Percentiles rank a stretch among this genome's conserved stretches.
Conservation (phyloP, 2,797 vertebrate genomes). For the Argya squamiceps region DNA sequence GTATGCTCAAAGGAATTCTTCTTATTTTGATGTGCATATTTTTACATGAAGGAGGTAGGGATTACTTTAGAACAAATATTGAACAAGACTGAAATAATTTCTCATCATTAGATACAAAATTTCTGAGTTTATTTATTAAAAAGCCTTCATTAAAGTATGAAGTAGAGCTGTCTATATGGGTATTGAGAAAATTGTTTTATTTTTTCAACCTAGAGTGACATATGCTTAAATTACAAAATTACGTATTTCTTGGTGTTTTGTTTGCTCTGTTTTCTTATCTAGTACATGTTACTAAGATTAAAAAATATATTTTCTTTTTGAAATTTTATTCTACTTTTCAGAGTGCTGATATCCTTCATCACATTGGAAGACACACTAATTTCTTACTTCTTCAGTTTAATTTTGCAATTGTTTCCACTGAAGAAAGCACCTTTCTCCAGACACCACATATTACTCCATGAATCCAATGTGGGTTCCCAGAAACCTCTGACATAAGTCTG, state of each 20-base stretch:
- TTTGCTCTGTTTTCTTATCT: not conserved
- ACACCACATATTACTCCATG: not conserved
- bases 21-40: not conserved
- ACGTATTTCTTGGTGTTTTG: not conserved
- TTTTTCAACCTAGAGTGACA: not conserved
- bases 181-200: not conserved
- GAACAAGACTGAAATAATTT: not conserved
- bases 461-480: not conserved
- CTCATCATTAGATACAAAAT: not conserved
- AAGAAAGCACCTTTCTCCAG: not conserved
- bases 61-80: not conserved
- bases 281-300: not conserved
- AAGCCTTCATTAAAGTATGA: not conserved
- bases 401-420: not conserved
- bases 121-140: not conserved
- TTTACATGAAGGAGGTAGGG: not conserved
- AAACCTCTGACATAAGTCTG: not conserved
- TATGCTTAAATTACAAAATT: not conserved
- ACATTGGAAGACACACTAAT: not conserved
- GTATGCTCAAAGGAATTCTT: not conserved
- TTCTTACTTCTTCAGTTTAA: not conserved
- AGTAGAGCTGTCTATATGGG: not conserved
- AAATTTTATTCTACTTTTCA: not conserved
- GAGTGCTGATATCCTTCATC: not conserved
- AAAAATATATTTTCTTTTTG: not conserved